Conservation (phyloP, 2,888 invertebrate genomes). For the Xestia xanthographa region DNA sequence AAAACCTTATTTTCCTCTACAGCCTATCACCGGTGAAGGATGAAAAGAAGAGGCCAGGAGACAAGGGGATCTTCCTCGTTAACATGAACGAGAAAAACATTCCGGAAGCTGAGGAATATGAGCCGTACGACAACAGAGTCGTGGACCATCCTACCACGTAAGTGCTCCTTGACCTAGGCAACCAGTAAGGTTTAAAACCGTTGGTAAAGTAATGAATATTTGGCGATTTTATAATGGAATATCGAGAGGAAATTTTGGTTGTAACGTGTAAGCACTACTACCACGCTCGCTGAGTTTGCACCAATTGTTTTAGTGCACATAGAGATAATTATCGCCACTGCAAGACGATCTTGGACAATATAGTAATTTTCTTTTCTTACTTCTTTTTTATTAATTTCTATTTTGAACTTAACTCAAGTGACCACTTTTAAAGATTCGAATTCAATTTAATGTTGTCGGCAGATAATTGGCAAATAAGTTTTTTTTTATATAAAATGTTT, state of each 20-base stretch:
- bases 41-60: conserved; percentile 80
- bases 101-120: conserved; percentile 91
- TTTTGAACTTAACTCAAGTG: background rate
- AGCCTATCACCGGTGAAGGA: conserved; percentile 87
- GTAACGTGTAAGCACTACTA: too few relatives aligned
- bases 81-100: conserved; percentile 89
- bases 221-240: background rate
- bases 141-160: conserved; percentile 94
- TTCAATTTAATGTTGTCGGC: too few relatives aligned
- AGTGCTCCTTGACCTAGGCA: conserved; percentile 80
- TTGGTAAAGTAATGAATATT: background rate
- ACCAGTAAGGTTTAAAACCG: background rate
- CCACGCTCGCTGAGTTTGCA: too few relatives aligned
- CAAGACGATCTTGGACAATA: background rate
- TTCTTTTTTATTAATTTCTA: background rate
- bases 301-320: background rate
- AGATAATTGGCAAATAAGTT: too few relatives aligned
- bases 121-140: conserved; percentile 92
- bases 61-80: conserved; percentile 84
- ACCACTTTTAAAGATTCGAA: background rate
- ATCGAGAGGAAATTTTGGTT: background rate
- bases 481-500: too few relatives aligned
- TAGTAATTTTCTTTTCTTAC: background rate
- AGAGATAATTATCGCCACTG: background rate
- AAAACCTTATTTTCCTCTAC: conserved; percentile 43